Conservation (phyloP, 2,888 invertebrate genomes). For the Ganaspis brasiliensis region DNA sequence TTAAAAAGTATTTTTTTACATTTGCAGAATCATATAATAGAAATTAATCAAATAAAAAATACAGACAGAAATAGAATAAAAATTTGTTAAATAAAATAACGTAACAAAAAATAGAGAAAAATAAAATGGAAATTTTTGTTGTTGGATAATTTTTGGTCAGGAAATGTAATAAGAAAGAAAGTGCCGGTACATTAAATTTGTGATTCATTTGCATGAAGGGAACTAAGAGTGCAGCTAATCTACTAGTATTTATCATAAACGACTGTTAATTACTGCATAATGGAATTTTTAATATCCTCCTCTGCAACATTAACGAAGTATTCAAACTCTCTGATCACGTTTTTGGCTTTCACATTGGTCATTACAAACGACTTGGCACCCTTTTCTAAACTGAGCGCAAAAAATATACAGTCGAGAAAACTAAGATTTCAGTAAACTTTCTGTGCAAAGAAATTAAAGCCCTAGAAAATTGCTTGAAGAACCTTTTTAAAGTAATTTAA, state of each 20-base stretch:
- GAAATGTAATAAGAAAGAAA: conserved; percentile 1
- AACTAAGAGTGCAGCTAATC: conserved; percentile 36
- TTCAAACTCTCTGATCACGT: conserved; percentile 34
- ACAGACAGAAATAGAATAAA: too few relatives aligned
- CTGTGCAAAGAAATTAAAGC: background rate
- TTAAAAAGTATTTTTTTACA: too few relatives aligned
- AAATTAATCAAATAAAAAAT: too few relatives aligned
- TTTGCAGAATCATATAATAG: too few relatives aligned
- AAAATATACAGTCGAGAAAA: conserved; percentile 4
- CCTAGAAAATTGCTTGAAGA: background rate
- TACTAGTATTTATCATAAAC: conserved; percentile 26
- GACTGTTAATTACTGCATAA: conserved; percentile 34
- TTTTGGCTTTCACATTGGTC: conserved; percentile 35
- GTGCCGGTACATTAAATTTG: conserved; percentile 8
- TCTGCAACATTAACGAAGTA: conserved; percentile 22
- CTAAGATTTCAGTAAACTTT: background rate
- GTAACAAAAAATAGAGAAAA: too few relatives aligned
- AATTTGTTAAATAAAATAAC: too few relatives aligned
- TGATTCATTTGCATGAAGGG: conserved; percentile 24
- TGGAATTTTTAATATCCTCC: conserved; percentile 26
- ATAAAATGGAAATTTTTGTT: background rate
- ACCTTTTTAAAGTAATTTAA: background rate
- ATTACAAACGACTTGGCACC: conserved; percentile 39
- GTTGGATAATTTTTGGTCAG: background rate
- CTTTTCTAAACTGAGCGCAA: conserved; percentile 17